phyloP scores from a whole-genome alignment of 2,113 vertebrate species.

The Caretta caretta region DNA sequence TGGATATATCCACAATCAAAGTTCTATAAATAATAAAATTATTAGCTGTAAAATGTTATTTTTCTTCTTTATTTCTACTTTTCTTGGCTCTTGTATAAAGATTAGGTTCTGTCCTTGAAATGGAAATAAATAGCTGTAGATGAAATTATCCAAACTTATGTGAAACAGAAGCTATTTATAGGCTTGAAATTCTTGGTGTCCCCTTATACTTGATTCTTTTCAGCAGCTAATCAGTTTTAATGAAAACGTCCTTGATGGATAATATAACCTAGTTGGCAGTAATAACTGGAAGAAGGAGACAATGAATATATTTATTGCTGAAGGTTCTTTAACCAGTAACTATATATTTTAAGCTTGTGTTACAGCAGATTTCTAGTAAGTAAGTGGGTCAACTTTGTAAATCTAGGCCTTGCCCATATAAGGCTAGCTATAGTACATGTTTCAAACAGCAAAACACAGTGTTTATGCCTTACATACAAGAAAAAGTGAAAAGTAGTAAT shows the following conservation, averaged over 20 bases:
- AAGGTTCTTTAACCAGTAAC: conserved; percentile 18
- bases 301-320: neutral
- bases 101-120: neutral
- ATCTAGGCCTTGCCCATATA: neutral
- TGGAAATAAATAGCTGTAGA: neutral
- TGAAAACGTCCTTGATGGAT: neutral
- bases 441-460: neutral
- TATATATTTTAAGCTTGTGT: neutral
- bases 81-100: neutral
- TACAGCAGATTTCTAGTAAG: neutral
- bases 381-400: neutral
- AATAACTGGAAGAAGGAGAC: neutral
- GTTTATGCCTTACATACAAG: neutral
- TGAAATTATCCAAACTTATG: neutral
- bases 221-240: conserved; percentile 42
- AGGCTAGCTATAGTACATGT: neutral
- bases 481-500: neutral
- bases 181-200: neutral
- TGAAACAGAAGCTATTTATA: neutral
- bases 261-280: neutral
- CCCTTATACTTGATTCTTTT: conserved; percentile 23
- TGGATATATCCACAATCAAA: neutral
- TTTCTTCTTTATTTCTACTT: neutral
- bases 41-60: neutral
- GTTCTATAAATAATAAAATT: neutral